Base-by-base conservation (phyloP, 1,140 invertebrate species). In the Wiebesia pumilae region DNA sequence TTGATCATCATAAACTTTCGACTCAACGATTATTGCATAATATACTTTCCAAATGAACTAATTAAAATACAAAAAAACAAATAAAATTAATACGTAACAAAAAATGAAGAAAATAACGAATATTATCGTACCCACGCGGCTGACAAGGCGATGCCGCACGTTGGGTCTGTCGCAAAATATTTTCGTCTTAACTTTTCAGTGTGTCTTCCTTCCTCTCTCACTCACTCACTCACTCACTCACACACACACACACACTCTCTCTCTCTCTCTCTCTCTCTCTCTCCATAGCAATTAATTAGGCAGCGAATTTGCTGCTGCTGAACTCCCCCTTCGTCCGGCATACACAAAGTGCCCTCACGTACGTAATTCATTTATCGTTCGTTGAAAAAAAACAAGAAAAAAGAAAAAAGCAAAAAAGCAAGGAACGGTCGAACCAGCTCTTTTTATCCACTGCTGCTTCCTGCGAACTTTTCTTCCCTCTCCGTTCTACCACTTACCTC, bases 351-450 rank as follows among this genome's bases (percentile, higher is more conserved):
- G 51, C 85, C 71, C 54, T 86, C 85, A 86, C 85, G 85, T 86
- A 86, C 85, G 85, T 77, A 82, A 82, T 86, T 82, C 85, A 86
- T 86, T 86, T 86, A 82, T 86, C 85, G 79, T 73, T 62, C 33
- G 75, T 38, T 54, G 24, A n/a, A 75, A 62, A 51, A 43, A 71
- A 82, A 14, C 21, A 47, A 58, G 77, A 51, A 35, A 58, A 43
- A 69, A 82, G 19, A 54, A 81, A 65, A 47, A 79, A 79, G n/a
- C 54, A 54, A 71, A 83, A 83, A 82, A n/a, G 7, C 35, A 51
- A 43, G 16, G 47, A 47, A 40, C 54, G 24, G 78, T 80, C 33
- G 78, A 62, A 69, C 83, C 65, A 78, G 83, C 82, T 84, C 77
- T 79, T 83, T 84, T 83, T 83, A 81, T 73, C 75, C 84, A 80